Base-by-base conservation (phyloP, 2,113 vertebrate genomes). In the Hassar affinis region DNA sequence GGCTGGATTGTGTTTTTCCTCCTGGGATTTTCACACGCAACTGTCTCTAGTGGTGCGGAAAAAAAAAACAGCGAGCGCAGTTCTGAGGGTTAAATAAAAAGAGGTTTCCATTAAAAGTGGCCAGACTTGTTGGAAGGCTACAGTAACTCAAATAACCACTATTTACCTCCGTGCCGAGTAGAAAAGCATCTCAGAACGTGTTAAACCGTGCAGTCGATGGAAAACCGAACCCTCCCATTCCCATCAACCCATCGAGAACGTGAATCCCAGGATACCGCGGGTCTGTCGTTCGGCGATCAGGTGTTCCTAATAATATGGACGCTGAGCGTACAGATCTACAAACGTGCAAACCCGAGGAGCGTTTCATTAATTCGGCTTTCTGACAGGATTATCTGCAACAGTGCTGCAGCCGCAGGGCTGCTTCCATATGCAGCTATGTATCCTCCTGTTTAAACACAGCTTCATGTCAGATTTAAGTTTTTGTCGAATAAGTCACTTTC, bases 401-500 rank as follows among this genome's bases (percentile, higher is more conserved):
- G 77, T 38, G 25, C 52, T 57, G 30, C 35, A 71, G 33, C 35
- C 52, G 10, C 51, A 77, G 74, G 74, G 56, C 74, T 79, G 83
- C 54, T 61, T 35, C 61, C 22, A 42, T 51, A 84, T 59, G 62
- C 76, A 49, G 51, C 76, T 61, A 49, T 1, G 49, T 51, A 45
- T 77, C 57, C 61, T 62, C 76, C 66, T 79, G 76, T 79, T 84
- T 71, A 84, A 84, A 79, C 52, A 54, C 57, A 38, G 76, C 82
- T 71, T 71, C 52, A 49, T 52, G 66, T 74, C 83, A 80, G 45
- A 72, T 64, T 64, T 9, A 80, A 79, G 83, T 79, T 84, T 84
- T 52, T 80, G 83, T 84, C 45, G 83, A 84, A 84, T 79, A 84
- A 84, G 83, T 84, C 83, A 71, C 75, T 84, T 84, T 71, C 33